Evolutionary conservation across 2,797 vertebrate genomes (phyloP).

Genomic region (Peromyscus nudipes): DNA sequence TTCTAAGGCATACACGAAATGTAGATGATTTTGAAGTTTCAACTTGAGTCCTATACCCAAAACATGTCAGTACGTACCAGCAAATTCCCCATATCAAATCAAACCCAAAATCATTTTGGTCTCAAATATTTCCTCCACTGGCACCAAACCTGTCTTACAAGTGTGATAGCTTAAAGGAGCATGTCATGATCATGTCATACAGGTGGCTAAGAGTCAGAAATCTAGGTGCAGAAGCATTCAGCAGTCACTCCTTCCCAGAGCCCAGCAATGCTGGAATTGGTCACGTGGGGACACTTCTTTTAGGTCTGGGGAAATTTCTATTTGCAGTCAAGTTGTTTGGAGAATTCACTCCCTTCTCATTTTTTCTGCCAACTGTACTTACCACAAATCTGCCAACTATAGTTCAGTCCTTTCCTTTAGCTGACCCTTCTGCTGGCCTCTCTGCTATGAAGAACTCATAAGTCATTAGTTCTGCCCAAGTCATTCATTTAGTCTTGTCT

Average conservation of each 20-base stretch:
- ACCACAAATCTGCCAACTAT: not conserved
- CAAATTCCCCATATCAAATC: not conserved
- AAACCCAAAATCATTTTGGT: not conserved
- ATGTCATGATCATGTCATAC: not conserved
- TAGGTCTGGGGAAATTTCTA: not conserved
- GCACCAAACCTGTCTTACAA: not conserved
- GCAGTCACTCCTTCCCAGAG: too few relatives aligned
- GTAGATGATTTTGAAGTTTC: not conserved
- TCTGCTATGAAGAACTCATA: not conserved
- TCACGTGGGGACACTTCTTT: not conserved
- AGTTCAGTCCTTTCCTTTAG: not conserved
- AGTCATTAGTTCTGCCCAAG: too few relatives aligned
- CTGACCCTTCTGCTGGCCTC: not conserved
- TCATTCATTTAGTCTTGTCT: not conserved
- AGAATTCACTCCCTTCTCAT: not conserved
- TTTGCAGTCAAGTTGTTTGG: not conserved
- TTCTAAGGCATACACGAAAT: not conserved
- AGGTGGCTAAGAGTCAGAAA: not conserved
- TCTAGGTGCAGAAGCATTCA: not conserved
- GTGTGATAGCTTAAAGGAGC: too few relatives aligned
- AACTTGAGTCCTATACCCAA: not conserved
- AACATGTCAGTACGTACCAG: not conserved
- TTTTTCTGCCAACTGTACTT: not conserved
- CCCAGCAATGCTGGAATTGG: not conserved
- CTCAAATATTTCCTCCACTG: not conserved